Evolutionary conservation across 2,113 vertebrate genomes (phyloP).

Genomic region (Crypturellus undulatus): DNA sequence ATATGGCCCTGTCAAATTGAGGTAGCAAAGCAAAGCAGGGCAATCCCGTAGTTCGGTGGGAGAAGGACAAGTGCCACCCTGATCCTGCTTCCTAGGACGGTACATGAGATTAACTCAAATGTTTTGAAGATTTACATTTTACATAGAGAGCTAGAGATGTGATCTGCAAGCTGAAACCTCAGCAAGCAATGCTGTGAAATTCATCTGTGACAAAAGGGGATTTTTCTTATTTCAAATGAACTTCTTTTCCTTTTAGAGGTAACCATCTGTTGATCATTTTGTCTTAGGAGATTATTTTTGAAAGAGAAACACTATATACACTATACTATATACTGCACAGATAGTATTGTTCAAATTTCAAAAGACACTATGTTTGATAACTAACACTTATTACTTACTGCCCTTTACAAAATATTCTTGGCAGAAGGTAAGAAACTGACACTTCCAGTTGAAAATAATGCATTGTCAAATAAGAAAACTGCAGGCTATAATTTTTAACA

Average conservation of each 20-base stretch:
- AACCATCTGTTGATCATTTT: constrained; percentile 14
- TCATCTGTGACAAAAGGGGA: neutral
- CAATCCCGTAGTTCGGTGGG: neutral
- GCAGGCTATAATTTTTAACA: constrained; percentile 80
- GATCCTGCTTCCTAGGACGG: neutral
- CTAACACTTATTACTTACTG: constrained; percentile 67
- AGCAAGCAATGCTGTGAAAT: neutral
- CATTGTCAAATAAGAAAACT: constrained; percentile 78
- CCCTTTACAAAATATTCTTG: constrained; percentile 63
- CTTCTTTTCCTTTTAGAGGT: neutral
- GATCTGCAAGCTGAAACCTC: neutral
- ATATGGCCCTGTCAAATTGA: neutral
- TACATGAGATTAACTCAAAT: neutral
- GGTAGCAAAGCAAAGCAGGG: neutral
- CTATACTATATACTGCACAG: too few species aligned
- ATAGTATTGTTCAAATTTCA: constrained; percentile 39
- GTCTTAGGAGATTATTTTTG: neutral
- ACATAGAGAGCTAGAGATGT: neutral
- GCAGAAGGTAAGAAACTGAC: constrained; percentile 72
- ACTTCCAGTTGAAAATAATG: constrained; percentile 78
- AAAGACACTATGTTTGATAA: constrained; percentile 66
- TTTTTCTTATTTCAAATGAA: neutral
- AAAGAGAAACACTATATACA: neutral
- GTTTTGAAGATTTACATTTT: neutral
- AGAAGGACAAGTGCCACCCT: neutral